Conservation (phyloP, 2,888 invertebrate genomes). For the Vannuccia rotundouncinata region DNA sequence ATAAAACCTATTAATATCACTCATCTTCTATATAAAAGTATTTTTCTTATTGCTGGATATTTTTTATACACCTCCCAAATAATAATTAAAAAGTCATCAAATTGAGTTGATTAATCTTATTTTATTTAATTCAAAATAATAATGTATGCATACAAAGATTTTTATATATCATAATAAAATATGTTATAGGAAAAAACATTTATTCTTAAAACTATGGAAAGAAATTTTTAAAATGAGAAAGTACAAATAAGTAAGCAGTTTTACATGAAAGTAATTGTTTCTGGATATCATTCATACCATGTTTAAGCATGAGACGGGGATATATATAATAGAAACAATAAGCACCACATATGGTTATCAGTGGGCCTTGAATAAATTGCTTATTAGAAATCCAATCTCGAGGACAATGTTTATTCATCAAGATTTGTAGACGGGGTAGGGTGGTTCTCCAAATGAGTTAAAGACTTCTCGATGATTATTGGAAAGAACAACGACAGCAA, state of each 20-base stretch:
- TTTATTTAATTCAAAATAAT: too few relatives aligned
- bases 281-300: neutral
- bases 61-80: too few relatives aligned
- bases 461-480: neutral
- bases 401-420: constrained; percentile 2
- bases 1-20: too few relatives aligned
- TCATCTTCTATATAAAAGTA: too few relatives aligned
- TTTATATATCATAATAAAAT: too few relatives aligned
- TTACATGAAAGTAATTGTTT: constrained; percentile 17
- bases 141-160: too few relatives aligned
- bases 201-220: neutral
- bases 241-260: neutral
- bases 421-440: neutral
- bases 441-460: constrained; percentile 3
- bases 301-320: neutral
- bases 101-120: too few relatives aligned
- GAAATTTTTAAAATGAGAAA: neutral
- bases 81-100: too few relatives aligned
- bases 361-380: neutral
- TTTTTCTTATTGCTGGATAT: too few relatives aligned
- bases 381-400: constrained; percentile 4
- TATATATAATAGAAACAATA: neutral
- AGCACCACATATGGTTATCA: neutral
- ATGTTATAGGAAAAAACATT: too few relatives aligned
- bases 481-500: neutral